phyloP scores from a whole-genome alignment of 2,797 vertebrate species.

The Lemur catta region DNA sequence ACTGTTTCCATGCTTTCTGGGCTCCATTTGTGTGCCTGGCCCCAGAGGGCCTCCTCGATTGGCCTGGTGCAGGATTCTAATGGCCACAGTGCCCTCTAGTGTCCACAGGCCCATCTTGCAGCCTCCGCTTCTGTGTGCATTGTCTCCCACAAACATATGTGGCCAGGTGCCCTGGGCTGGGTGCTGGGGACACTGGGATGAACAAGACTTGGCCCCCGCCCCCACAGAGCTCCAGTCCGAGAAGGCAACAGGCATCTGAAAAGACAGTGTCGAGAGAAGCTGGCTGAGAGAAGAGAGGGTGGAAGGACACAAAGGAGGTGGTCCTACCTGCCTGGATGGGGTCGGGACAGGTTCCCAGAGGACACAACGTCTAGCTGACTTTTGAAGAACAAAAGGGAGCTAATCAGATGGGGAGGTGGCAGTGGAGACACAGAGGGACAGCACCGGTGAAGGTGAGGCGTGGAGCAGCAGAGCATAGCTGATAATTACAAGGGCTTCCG shows the following conservation, averaged over 20 bases:
- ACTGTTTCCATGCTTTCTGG: neutral
- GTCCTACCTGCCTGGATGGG: neutral
- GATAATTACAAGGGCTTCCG: neutral
- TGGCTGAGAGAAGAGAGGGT: neutral
- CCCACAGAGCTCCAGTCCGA: neutral
- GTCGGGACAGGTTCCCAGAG: neutral
- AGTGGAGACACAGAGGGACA: neutral
- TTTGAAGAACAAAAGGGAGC: neutral
- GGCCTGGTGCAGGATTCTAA: neutral
- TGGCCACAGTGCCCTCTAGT: slow-evolving; percentile 66
- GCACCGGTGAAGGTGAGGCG: neutral
- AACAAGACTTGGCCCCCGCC: neutral
- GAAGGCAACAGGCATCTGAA: neutral
- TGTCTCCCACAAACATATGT: neutral
- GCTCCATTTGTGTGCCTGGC: neutral
- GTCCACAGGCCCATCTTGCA: slow-evolving; percentile 50
- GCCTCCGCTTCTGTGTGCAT: neutral
- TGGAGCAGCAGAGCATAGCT: neutral
- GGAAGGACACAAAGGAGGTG: neutral
- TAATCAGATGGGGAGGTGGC: neutral
- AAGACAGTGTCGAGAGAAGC: slow-evolving; percentile 9
- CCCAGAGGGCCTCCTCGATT: too few species aligned
- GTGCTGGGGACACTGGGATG: neutral
- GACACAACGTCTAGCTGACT: slow-evolving; percentile 1
- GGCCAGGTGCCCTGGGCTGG: neutral